phyloP scores from a whole-genome alignment of 2,888 invertebrate species.

The Dexiosoma caninum region DNA sequence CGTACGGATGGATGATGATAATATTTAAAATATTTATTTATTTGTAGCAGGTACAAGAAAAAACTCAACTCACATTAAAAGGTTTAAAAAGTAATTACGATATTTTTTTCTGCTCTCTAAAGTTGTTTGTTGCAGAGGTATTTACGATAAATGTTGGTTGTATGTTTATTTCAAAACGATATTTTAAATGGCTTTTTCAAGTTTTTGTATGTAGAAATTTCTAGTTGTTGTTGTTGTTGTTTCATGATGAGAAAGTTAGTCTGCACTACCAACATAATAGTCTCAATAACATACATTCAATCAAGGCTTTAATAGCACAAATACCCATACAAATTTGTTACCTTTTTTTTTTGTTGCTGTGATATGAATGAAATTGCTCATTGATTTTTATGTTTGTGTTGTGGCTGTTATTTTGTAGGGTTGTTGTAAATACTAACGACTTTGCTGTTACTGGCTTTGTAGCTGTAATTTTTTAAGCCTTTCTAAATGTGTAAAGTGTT shows the following conservation, averaged over 20 bases:
- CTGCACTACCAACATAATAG: too few species aligned
- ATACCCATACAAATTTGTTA: not conserved
- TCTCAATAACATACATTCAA: constrained; percentile 19
- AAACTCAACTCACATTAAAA: not conserved
- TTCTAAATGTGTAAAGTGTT: not conserved
- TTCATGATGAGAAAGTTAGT: constrained; percentile 1
- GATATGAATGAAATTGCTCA: constrained; percentile 32
- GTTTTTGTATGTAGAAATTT: not conserved
- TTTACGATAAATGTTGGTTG: constrained; percentile 2
- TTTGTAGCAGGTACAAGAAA: not conserved
- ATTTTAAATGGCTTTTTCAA: constrained; percentile 21
- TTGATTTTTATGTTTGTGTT: constrained; percentile 45
- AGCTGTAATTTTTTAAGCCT: not conserved
- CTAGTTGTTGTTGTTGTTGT: too few species aligned
- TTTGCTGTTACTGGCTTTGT: constrained; percentile 4
- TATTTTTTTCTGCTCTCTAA: not conserved
- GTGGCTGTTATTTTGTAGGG: constrained; percentile 16
- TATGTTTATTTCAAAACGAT: constrained; percentile 30
- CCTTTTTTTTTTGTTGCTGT: not conserved
- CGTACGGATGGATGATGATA: not conserved
- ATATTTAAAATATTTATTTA: not conserved
- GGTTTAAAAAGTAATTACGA: constrained; percentile 30
- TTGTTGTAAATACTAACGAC: constrained; percentile 8
- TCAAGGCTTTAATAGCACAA: constrained; percentile 3
- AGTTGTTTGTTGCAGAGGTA: not conserved